Base-by-base conservation (phyloP, 2,113 vertebrate species). In the Turdus rufiventris region DNA sequence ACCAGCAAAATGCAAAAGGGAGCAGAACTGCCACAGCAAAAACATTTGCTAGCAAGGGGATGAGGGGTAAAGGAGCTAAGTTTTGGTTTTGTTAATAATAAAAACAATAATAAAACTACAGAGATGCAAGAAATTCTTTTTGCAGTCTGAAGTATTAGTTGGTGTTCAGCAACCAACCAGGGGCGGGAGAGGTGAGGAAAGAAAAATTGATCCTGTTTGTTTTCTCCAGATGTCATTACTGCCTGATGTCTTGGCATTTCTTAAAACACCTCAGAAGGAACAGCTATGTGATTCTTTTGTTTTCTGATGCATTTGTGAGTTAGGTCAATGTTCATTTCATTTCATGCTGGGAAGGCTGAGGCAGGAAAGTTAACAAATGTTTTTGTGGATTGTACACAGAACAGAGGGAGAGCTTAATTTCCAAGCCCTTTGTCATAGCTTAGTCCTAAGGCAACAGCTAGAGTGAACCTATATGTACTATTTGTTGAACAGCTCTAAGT, bases 141-240 rank as follows among this genome's bases (percentile, higher is more conserved):
- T 79, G 38, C 24, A 58, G 1, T 60, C 20, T 77, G 29, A 94
- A 70, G 18, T 68, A 85, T 76, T 82, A n/a, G 33, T 25, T 76
- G 47, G 21, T 85, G 47, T 86, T 85, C 53, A 76, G 45, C 45
- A 88, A 18, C 63, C 42, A 82, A 23, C 45, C 17, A 65, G 54
- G 61, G 61, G 48, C 86, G 91, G 62, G 54, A 72, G 72, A 94
- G 62, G 70, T 78, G 76, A 87, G 68, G 43, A 87, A 94, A 91
- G 61, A 40, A 72, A 95, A 87, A 91, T 15, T 82, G 73, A 78
- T 92, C 36, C 34, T 87, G 19, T 58, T 86, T 71, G 33, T 81
- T 95, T 89, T 85, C 65, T 87, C 36, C 65, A 72, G 73, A 40
- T 85, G 53, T 82, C 87, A 93, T 93, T 94, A 36, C n/a, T 89